phyloP scores from a whole-genome alignment of 2,888 invertebrate species.

The Malthinus seriepunctatus region DNA sequence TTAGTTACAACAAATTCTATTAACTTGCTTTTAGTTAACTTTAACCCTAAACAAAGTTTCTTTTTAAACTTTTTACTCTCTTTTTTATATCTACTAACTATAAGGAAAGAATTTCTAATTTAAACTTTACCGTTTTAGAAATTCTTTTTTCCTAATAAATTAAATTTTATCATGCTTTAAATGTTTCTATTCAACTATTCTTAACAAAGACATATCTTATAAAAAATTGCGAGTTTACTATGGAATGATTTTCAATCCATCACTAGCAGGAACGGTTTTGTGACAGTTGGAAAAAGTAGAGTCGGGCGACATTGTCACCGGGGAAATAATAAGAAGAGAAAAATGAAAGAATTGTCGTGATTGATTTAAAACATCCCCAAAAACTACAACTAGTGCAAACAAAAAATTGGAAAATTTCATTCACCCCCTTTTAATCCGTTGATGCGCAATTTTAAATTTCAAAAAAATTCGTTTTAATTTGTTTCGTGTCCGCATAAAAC shows the following conservation, averaged over 20 bases:
- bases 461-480: too few species aligned
- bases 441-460: too few species aligned
- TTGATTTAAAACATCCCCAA: slow-evolving; percentile 47
- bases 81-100: not conserved
- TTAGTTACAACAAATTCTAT: not conserved
- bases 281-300: slow-evolving; percentile 48
- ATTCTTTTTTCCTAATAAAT: not conserved
- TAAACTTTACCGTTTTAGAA: slow-evolving; percentile 2
- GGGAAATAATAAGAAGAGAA: slow-evolving; percentile 52
- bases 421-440: slow-evolving; percentile 13
- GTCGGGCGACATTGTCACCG: slow-evolving; percentile 49
- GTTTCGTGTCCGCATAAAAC: too few species aligned
- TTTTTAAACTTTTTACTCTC: not conserved
- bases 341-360: slow-evolving; percentile 49
- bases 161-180: not conserved
- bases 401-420: slow-evolving; percentile 27
- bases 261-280: slow-evolving; percentile 44
- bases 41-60: not conserved
- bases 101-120: not conserved
- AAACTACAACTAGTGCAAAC: slow-evolving; percentile 3
- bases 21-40: not conserved
- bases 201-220: slow-evolving; percentile 39
- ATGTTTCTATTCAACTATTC: slow-evolving; percentile 32
- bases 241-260: slow-evolving; percentile 50
- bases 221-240: slow-evolving; percentile 43